Evolutionary conservation across 2,797 vertebrate species (phyloP), one percentile per base, ranked within the genome.

Genomic region (Tachyglossus aculeatus): DNA sequence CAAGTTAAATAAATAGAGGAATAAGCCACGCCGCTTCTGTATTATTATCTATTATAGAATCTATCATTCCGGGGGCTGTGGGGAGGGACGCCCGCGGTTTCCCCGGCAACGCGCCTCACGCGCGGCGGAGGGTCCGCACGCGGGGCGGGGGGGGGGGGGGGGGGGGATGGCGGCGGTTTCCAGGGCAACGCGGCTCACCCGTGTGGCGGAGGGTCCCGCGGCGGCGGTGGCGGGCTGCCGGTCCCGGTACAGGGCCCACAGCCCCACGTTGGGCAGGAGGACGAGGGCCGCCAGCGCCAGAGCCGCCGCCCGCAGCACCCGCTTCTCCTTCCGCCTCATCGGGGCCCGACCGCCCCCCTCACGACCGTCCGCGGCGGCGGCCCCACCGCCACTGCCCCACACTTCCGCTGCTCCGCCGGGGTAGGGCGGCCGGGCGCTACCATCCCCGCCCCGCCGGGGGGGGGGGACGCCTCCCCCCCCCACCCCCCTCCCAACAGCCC

Each of bases 241-340:
- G 88, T 98, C 96, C 66, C 94, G 85, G 92, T 96, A 96, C 57
- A 97, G 78, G 38, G 96, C 95, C 96, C 97, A 97, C 52, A 97
- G 92, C 70, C 97, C 96, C 83, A 97, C 95, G 92, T 96, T 97
- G 11, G 96, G 96, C 18, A 98, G 84, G 78, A 98, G 95, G 7
- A 98, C 93, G 16, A 98, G 93, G 84, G 94, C 96, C 84, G 88
- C 93, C 48, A 97, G 72, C 73, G 93, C 93, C 92, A 98, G 89
- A 86, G 94, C 96, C 62, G 93, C 93, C 79, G 95, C 74, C 94
- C 98, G 96, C 89, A 98, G 86, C 63, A 98, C 83, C 86, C 96
- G 86, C 93, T 98, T 98, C 92, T 98, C 91, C 73, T 93, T 98
- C 84, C 96, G 94, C 91, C 96, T 93, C 97, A 98, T 97, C 77